A percentile compares a stretch with the other conserved stretches of the same genome.
phyloP scores from a whole-genome alignment of 2,113 vertebrate species.

The Scolopax mira region DNA sequence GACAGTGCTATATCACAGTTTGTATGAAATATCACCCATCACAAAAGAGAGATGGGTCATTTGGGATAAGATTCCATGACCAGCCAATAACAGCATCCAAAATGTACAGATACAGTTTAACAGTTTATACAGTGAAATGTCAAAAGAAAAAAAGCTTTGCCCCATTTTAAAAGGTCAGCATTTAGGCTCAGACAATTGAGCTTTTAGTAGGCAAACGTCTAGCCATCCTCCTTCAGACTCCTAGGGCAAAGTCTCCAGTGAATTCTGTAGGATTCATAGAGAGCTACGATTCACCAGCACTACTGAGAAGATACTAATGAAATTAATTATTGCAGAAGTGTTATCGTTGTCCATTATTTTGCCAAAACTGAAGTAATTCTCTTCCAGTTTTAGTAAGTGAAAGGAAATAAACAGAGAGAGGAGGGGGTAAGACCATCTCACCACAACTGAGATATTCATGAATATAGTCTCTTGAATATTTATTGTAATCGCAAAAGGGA shows the following conservation, averaged over 20 bases:
- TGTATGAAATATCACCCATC: neutral
- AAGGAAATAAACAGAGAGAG: neutral
- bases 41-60: neutral
- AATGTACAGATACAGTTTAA: neutral
- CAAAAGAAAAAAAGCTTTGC: neutral
- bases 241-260: neutral
- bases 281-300: neutral
- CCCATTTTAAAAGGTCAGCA: neutral
- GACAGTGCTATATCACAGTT: neutral
- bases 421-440: neutral
- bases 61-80: neutral
- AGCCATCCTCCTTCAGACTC: neutral
- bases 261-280: neutral
- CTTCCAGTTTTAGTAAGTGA: neutral
- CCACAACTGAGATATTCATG: slow-evolving; percentile 49
- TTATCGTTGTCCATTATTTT: neutral
- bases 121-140: neutral
- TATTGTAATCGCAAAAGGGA: slow-evolving; percentile 83
- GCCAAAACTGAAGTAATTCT: neutral
- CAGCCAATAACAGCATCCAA: neutral
- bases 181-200: neutral
- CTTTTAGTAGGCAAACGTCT: neutral
- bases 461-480: slow-evolving; percentile 86
- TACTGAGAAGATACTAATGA: neutral
- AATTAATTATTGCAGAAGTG: neutral